Evolutionary conservation across 2,113 vertebrate genomes (phyloP), one percentile per base, ranked within the genome.

Genomic region (Casuarius casuarius): DNA sequence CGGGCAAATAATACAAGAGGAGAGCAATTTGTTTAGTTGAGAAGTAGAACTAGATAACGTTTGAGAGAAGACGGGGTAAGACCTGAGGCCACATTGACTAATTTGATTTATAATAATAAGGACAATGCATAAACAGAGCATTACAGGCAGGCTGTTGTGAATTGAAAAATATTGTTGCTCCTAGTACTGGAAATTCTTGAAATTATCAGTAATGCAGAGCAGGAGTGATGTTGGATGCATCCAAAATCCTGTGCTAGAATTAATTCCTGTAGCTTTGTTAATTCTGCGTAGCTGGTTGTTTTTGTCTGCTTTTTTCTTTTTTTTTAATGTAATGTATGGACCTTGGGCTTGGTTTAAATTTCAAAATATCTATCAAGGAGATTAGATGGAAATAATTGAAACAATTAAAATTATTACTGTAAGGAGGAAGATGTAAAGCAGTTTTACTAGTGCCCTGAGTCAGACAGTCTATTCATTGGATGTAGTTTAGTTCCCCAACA

Each of bases 381-480:
- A 97, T 97, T 96, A 97, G 84, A 81, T 84, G 72, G 84, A 95
- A 97, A 94, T 93, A 95, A 97, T 86, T 91, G 90, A 96, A 96
- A 95, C 94, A 92, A 92, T 97, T 95, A 70, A 81, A 97, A 86
- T 94, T 58, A 87, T 91, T 82, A 46, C 56, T 67, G 66, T 54
- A 65, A 94, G 73, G 56, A 66, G 72, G 61, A 92, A 89, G 88
- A 78, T 95, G 56, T 44, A 54, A 83, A 85, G 75, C 87, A 85
- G 75, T 62, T 95, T 91, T 84, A 56, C 46, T 61, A n/a, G 81
- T 73, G 94, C 92, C 67, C 90, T n/a, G 40, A 95, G 91, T 86
- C 91, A 95, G 87, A 20, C 16, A 28, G 44, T 67, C 67, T 38
- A 2, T 87, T 94, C 71, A 9, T 7, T 18, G 77, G 78, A 38